Base-by-base conservation (phyloP, 1,140 invertebrate genomes). In the Euura saliciscinereae region DNA sequence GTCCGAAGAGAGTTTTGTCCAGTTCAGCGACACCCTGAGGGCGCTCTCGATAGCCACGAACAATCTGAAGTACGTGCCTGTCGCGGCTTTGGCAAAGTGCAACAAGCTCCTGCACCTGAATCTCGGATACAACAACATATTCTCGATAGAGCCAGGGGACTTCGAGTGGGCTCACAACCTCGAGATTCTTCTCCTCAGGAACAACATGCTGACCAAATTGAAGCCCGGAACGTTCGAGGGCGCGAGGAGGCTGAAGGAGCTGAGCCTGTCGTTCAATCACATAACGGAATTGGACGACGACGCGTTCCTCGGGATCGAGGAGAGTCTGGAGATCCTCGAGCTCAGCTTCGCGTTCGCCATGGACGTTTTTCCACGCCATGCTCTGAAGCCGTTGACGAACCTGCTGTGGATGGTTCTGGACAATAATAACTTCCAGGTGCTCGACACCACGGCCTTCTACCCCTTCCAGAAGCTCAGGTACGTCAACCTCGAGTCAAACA, bases 241-340 rank as follows among this genome's bases (percentile, higher is more conserved):
- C 66, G 86, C 92, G 59, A 90, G 90, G 65, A 90, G 92, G 75
- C 87, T 97, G 69, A 92, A 93, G 79, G 96, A 97, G 84, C 91
- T 98, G 44, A 96, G 94, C 84, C 86, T 98, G 64, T 96, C 94
- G 73, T 97, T 97, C 84, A 97, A 97, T 84, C 93, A 94, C 78
- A 88, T 98, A 46, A 90, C 91, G 72, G 92, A 94, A 73, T 88
- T 96, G 45, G 93, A 95, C 80, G 89, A 92, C 7, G 89, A 94
- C 72, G 92, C 94, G 6, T 96, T 97, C 79, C 87, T 89, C 28
- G 93, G 94, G 73, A 88, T 95, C 46, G 90, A 92, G 45, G 88
- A 90, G 4, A 91, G 90, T n/a, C 85, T 97, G 6, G 93, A 95
- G 81, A 94, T 94, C 71, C 87, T 97, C 28, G 96, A 97, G 83